phyloP scores from a whole-genome alignment of 2,797 vertebrate genomes.

The Coracias cyanogaster region DNA sequence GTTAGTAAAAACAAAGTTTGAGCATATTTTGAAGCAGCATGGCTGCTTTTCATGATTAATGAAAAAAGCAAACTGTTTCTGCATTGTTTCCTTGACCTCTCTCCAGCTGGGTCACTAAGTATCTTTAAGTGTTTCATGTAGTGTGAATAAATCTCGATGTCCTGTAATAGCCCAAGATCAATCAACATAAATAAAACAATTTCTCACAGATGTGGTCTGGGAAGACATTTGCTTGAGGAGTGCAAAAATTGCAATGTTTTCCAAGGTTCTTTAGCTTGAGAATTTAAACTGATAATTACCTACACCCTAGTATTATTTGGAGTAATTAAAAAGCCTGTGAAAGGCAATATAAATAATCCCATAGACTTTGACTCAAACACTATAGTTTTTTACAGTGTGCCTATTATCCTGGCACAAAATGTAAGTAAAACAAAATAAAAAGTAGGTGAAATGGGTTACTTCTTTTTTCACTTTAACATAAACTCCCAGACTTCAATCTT shows the following conservation, averaged over 20 bases:
- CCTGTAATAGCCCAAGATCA: conserved; percentile 65
- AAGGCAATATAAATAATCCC: not conserved
- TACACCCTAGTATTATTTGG: not conserved
- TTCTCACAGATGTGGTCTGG: conserved; percentile 52
- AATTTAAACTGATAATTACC: not conserved
- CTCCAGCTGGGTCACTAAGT: conserved; percentile 19
- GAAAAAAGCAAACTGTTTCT: conserved; percentile 16
- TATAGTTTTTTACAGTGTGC: not conserved
- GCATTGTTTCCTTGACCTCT: conserved; percentile 35
- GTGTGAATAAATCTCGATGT: conserved; percentile 47
- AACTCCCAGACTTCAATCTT: not conserved
- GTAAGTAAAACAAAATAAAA: not conserved
- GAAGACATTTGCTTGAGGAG: conserved; percentile 61
- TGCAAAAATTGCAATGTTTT: not conserved
- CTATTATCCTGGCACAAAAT: not conserved
- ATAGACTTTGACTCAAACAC: not conserved
- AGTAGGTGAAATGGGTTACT: not conserved
- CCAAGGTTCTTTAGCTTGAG: not conserved
- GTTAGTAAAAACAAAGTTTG: conserved; percentile 26
- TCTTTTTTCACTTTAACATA: not conserved
- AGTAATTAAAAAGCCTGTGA: not conserved
- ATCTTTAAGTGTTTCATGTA: conserved; percentile 30
- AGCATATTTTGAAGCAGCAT: conserved; percentile 24
- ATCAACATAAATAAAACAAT: conserved; percentile 71
- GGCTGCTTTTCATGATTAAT: conserved; percentile 56